phyloP scores from a whole-genome alignment of 1,140 invertebrate species.

The Drosophila hydei region DNA sequence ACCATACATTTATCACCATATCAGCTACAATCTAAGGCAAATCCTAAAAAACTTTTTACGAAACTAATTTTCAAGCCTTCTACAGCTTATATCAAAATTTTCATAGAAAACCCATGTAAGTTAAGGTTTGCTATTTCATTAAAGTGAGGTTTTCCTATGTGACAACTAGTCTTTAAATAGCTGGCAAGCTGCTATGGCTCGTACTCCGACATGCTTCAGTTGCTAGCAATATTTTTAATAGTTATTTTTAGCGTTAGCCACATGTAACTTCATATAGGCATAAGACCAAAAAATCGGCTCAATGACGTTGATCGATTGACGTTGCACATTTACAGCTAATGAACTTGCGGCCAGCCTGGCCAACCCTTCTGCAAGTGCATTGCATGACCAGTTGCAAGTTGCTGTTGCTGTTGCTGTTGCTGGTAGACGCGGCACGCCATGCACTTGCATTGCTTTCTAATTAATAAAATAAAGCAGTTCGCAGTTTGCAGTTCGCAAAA shows the following conservation, averaged over 20 bases:
- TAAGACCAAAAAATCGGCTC: conserved; percentile 2
- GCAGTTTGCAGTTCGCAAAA: conserved; percentile 18
- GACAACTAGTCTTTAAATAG: background rate
- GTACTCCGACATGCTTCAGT: background rate
- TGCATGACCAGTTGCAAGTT: conserved; percentile 45
- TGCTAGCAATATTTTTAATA: background rate
- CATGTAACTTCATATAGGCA: conserved; percentile 17
- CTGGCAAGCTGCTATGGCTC: background rate
- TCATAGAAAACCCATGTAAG: background rate
- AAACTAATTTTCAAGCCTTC: background rate
- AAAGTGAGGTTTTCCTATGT: background rate
- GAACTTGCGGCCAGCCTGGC: conserved; percentile 42
- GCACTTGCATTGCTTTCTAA: conserved; percentile 53
- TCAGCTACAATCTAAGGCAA: too few relatives aligned
- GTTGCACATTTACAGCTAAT: conserved; percentile 62
- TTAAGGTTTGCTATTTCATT: background rate
- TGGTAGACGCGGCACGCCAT: conserved; percentile 24
- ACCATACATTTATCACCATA: too few relatives aligned
- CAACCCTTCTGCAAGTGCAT: conserved; percentile 26
- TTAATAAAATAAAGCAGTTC: conserved; percentile 64
- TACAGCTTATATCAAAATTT: background rate
- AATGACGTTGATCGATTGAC: conserved; percentile 67
- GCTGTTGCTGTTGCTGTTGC: conserved; percentile 2
- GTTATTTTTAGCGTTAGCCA: too few relatives aligned
- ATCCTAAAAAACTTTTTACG: background rate